phyloP scores from a whole-genome alignment of 2,113 vertebrate genomes.

The Phrynosoma blainvillii region DNA sequence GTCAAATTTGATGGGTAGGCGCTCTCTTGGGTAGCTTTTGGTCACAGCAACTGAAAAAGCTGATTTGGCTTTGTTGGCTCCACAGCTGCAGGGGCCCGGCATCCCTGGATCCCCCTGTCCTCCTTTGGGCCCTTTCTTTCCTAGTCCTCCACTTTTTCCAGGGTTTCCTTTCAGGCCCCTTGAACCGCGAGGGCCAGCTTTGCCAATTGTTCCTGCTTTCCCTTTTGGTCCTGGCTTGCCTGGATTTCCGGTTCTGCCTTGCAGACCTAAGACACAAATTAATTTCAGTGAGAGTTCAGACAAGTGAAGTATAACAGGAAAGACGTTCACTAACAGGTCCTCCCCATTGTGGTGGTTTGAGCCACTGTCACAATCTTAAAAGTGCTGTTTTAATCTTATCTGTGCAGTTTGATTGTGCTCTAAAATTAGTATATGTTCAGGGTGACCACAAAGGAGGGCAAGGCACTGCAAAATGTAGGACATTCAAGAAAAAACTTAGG shows the following conservation, averaged over 20 bases:
- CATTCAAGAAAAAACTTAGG: too few species aligned
- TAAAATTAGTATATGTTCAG: not conserved
- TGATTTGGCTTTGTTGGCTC: constrained; percentile 77
- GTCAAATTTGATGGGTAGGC: constrained; percentile 94
- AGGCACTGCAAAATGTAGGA: too few species aligned
- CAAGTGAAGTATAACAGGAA: not conserved
- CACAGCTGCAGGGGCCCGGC: constrained; percentile 88
- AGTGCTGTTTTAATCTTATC: not conserved
- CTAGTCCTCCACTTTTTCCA: constrained; percentile 78
- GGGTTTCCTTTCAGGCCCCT: constrained; percentile 83
- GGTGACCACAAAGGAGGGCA: too few species aligned
- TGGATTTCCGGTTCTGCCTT: constrained; percentile 85
- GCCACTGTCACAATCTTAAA: not conserved
- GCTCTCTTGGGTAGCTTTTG: constrained; percentile 92
- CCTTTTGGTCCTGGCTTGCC: constrained; percentile 90
- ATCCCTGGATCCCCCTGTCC: constrained; percentile 80
- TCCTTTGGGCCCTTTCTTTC: constrained; percentile 86
- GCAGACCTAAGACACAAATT: constrained; percentile 76
- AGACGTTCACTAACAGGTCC: not conserved
- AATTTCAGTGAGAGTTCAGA: constrained; percentile 24
- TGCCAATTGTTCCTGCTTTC: constrained; percentile 86
- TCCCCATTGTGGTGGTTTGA: not conserved
- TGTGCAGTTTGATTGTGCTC: not conserved
- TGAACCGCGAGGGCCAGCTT: constrained; percentile 87
- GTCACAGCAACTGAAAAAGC: constrained; percentile 95